Percentiles rank a stretch among this genome's conserved stretches.
phyloP scores from a whole-genome alignment of 2,888 invertebrate species.

The Nowickia ferox region DNA sequence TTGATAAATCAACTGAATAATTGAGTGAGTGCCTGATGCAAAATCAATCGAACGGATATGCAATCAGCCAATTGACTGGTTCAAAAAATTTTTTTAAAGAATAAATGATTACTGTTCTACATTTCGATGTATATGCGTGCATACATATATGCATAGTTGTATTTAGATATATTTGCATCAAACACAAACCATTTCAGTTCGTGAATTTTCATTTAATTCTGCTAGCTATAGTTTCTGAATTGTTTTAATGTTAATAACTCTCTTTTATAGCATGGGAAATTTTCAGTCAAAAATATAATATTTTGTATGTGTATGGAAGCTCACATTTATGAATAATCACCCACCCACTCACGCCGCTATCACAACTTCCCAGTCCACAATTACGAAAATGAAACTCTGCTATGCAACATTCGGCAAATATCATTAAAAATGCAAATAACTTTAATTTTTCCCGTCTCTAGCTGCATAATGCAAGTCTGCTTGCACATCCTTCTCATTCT shows the following conservation, averaged over 20 bases:
- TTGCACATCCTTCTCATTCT: neutral
- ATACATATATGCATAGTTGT: neutral
- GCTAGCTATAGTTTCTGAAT: slow-evolving; percentile 8
- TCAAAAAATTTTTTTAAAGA: slow-evolving; percentile 14
- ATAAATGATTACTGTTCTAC: slow-evolving; percentile 14
- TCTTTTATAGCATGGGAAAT: neutral
- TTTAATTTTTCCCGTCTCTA: slow-evolving; percentile 18
- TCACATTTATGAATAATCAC: neutral
- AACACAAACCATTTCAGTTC: slow-evolving; percentile 3
- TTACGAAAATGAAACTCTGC: neutral
- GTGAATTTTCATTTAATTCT: slow-evolving; percentile 9
- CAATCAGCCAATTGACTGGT: slow-evolving; percentile 27
- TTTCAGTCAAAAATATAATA: neutral
- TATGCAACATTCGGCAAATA: slow-evolving; percentile 31
- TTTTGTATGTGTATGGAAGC: neutral
- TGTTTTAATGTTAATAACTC: slow-evolving; percentile 27
- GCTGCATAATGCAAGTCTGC: neutral
- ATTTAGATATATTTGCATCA: neutral
- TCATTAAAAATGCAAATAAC: slow-evolving; percentile 64
- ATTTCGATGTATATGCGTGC: neutral
- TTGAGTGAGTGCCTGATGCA: neutral
- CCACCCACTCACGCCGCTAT: neutral
- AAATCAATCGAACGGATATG: slow-evolving; percentile 21
- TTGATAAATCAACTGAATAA: slow-evolving; percentile 32
- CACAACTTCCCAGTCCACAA: neutral